A percentile compares a stretch with the other conserved stretches of the same genome.
phyloP scores from a whole-genome alignment of 1,140 invertebrate genomes.

The Pantala flavescens region DNA sequence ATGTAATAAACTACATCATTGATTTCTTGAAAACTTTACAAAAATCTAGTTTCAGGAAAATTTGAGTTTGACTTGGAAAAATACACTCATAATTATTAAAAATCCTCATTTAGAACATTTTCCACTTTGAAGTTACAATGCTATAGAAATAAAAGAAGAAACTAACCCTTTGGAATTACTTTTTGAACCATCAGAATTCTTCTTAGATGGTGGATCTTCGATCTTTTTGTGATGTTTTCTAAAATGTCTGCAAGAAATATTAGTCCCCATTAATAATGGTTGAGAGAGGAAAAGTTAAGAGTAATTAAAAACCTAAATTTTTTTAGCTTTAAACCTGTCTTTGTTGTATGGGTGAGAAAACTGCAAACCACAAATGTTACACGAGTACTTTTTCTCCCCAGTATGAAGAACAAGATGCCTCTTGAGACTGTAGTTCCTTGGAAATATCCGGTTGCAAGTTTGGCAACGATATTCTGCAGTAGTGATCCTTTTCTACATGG shows the following conservation, averaged over 20 bases:
- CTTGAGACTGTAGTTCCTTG: conserved; percentile 35
- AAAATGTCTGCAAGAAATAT: background rate
- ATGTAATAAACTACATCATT: no score
- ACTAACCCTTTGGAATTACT: background rate
- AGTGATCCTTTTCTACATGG: background rate
- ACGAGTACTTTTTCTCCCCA: conserved; percentile 34
- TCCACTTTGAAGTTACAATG: no score
- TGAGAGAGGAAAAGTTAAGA: background rate
- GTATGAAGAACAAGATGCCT: conserved; percentile 35
- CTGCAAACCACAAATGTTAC: conserved; percentile 33
- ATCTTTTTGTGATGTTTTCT: background rate
- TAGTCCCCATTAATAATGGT: background rate
- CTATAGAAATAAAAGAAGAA: no score
- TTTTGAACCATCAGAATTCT: background rate
- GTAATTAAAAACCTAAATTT: background rate
- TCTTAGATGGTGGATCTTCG: background rate
- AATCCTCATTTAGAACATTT: no score
- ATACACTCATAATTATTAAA: no score
- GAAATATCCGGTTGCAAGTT: conserved; percentile 35
- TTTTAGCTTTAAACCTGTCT: conserved; percentile 24
- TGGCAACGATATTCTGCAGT: conserved; percentile 31
- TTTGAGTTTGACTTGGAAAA: no score
- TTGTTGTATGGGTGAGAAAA: conserved; percentile 37
- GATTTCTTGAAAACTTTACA: no score
- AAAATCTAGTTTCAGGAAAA: no score